Evolutionary conservation across 2,113 vertebrate species (phyloP), one percentile per base, ranked within the genome.

Genomic region (Cricetomys ansorgei): DNA sequence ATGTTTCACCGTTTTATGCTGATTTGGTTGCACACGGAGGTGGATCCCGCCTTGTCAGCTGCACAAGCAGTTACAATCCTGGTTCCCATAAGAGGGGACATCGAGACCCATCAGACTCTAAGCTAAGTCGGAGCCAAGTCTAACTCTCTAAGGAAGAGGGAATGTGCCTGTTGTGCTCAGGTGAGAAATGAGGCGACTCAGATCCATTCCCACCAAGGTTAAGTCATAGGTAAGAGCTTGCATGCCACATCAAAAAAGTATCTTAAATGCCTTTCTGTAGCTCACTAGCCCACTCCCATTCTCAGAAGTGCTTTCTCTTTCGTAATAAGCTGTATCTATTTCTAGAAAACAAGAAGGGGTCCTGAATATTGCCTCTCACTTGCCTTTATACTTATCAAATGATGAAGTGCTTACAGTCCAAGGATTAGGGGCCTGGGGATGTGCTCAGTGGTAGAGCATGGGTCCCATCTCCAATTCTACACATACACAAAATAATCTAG

Each of bases 331-430:
- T 13, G 10, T 57, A 11, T 80, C 37, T n/a, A 12, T 80, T 55
- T n/a, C 50, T 55, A 23, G 50, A 57, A 79, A 53, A 48, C 40
- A 76, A 17, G 21, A 80, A 57, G 53, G 34, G 2, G 48, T n/a
- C 53, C 3, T 1, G 5, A n/a, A 25, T n/a, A 21, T n/a, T 25
- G 10, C 21, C 25, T 2, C 10, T 37, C 77, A 57, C 1, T 7
- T 55, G 10, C 29, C 50, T n/a, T 80, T 80, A n/a, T 25, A n/a
- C 57, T 80, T 57, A 3, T n/a, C 53, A n/a, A 6, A 57, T 80
- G 50, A 57, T 25, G 21, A 80, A 7, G 21, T 13, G n/a, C 34
- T 80, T 25, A 57, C 2, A 25, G 53, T 57, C 2, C 53, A 57
- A 19, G 34, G n/a, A 34, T 34, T 57, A 34, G 34, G 23, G 34